Evolutionary conservation across 2,888 invertebrate species (phyloP), one percentile per base, ranked within the genome.

Genomic region (Sycophila texana): DNA sequence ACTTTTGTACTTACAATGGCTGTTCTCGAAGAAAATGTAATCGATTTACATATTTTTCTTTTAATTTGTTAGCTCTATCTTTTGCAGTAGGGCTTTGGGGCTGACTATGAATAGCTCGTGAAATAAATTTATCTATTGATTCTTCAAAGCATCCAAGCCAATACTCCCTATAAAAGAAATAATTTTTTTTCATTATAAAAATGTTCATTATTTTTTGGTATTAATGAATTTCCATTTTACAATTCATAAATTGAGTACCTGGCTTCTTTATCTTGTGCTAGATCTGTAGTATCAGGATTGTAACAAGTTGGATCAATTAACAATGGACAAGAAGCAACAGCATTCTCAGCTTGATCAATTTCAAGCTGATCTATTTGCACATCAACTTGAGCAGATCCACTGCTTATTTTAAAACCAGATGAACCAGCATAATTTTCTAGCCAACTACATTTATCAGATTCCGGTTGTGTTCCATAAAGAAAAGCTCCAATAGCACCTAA

Each of bases 131-230:
- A 84, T 95, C 94, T 18, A 96, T 95, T 85, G 97, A 94, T 83
- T 94, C 95, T 89, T 96, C 95, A 88, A 99, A 96, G 90, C 98
- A 97, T 82, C 95, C 93, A 66, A 99, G 93, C 99, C 99, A 99
- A 91, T 98, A 99, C 67, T 92, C 92, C 82, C 94, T 91, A 80
- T 68, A 86, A 74, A 73, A 51, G 73, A 73, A 18, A 53, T 68
- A 66, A 78, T 53, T 63, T 60, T 61, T 55, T 53, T 68, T 47
- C 47, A 61, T 26, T 20, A 57, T 71, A 57, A 16, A 16, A 61
- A 58, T 3, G 4, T 74, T 39, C 26, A 1, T 26, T 2, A 26
- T 71, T 13, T 18, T 58, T 57, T 47, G 39, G 16, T 60, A 65
- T 30, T 5, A 72, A 5, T 51, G 49, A 22, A 57, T 3, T n/a